These are phyloP conservation scores for Meloidogyne hapla DNA, from an alignment of 1,140 invertebrate species.

Conservation along the genomic window DNA sequence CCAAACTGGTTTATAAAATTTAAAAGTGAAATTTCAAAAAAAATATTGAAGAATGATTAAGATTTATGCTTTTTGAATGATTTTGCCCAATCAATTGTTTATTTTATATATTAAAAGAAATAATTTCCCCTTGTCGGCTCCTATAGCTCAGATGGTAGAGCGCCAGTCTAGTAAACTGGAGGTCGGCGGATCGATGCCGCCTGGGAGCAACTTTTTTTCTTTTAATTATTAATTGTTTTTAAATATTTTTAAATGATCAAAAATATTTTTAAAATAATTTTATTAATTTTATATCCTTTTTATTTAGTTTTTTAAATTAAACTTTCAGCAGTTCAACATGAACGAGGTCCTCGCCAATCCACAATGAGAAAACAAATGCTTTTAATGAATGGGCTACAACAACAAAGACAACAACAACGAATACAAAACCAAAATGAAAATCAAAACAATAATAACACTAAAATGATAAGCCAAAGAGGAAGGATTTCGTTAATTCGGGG, in stretches of 20 bases:
- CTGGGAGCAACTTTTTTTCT: constrained; percentile 49
- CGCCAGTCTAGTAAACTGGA: constrained; percentile 62
- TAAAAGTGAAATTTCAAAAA: background rate
- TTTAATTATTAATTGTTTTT: background rate
- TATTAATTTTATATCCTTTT: background rate
- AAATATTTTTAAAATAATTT: background rate
- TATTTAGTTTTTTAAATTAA: background rate
- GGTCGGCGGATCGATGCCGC: constrained; percentile 59
- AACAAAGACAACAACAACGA: constrained; percentile 10
- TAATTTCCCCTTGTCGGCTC: background rate
- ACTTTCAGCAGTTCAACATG: constrained; percentile 36
- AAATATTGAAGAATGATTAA: background rate
- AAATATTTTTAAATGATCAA: too few species aligned
- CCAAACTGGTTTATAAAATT: background rate
- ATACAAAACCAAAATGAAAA: background rate
- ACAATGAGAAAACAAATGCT: constrained; percentile 47
- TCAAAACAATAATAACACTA: background rate
- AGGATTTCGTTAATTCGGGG: background rate
- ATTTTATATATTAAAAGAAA: background rate
- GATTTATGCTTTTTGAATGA: background rate
- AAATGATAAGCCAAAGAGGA: background rate
- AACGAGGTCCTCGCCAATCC: constrained; percentile 38
- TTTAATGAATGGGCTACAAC: constrained; percentile 31
- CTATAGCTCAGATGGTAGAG: constrained; percentile 44
- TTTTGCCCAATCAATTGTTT: background rate